Conservation (phyloP, 2,888 invertebrate genomes). For the Mythimna lalbum region DNA sequence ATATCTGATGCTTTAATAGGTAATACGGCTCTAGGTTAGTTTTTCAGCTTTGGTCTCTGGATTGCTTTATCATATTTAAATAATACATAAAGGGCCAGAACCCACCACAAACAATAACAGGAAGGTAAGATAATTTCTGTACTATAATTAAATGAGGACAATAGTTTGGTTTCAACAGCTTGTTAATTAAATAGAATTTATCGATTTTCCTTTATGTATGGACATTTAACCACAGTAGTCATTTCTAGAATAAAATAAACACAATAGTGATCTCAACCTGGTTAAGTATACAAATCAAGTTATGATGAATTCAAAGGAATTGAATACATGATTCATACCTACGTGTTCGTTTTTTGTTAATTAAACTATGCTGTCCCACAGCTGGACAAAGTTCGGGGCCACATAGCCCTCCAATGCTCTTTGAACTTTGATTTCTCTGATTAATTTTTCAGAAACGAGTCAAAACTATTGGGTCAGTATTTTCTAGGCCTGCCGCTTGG, state of each 20-base stretch:
- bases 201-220: not conserved
- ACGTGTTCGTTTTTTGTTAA: too few species aligned
- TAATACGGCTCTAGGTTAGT: not conserved
- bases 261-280: too few species aligned
- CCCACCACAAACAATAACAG: not conserved
- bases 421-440: too few species aligned
- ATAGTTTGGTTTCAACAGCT: not conserved
- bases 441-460: too few species aligned
- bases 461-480: too few species aligned
- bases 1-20: not conserved
- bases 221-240: not conserved
- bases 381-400: too few species aligned
- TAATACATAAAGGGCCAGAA: not conserved
- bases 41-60: not conserved
- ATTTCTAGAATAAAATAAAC: too few species aligned
- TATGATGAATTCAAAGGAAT: not conserved
- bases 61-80: not conserved
- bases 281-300: not conserved
- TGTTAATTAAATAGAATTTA: not conserved
- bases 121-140: not conserved
- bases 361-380: too few species aligned
- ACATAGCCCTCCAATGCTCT: too few species aligned
- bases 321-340: not conserved
- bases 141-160: not conserved
- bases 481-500: too few species aligned